These are phyloP conservation scores for Dendrolimus houi DNA, from an alignment of 2,888 invertebrate genomes.

Conservation along the genomic window DNA sequence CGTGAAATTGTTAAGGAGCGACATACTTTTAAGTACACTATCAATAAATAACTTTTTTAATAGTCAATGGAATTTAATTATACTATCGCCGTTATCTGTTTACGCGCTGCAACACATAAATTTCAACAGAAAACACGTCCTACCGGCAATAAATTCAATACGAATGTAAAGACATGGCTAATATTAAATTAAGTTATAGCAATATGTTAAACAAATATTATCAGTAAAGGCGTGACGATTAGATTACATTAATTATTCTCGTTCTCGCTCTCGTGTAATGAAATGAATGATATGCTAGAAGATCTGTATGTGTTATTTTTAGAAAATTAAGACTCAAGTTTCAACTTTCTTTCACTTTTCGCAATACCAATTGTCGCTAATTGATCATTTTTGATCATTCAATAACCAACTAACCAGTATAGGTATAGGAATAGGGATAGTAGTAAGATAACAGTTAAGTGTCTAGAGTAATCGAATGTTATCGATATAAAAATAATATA, in stretches of 20 bases:
- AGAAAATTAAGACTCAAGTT: constrained; percentile 10
- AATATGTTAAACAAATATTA: constrained; percentile 15
- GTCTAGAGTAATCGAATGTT: too few species aligned
- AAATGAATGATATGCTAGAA: constrained; percentile 12
- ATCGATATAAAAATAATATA: too few species aligned
- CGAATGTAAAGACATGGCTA: not conserved
- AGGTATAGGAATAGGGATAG: too few species aligned
- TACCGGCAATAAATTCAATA: not conserved
- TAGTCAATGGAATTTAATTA: constrained; percentile 5
- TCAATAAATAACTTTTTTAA: constrained; percentile 5
- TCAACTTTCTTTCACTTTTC: constrained; percentile 1
- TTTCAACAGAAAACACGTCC: not conserved
- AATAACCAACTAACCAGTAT: too few species aligned
- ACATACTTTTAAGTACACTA: constrained; percentile 28
- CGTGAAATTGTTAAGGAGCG: constrained; percentile 60
- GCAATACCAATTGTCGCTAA: not conserved
- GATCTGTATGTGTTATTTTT: constrained; percentile 25
- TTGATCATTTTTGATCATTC: too few species aligned
- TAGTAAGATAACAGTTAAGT: too few species aligned
- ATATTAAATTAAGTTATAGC: not conserved
- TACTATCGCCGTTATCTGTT: not conserved
- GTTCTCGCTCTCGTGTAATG: constrained; percentile 19
- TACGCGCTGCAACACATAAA: not conserved
- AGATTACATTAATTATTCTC: constrained; percentile 22
- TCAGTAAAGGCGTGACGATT: constrained; percentile 42